phyloP scores from a whole-genome alignment of 1,140 invertebrate species.

The Nylanderia fulva region DNA sequence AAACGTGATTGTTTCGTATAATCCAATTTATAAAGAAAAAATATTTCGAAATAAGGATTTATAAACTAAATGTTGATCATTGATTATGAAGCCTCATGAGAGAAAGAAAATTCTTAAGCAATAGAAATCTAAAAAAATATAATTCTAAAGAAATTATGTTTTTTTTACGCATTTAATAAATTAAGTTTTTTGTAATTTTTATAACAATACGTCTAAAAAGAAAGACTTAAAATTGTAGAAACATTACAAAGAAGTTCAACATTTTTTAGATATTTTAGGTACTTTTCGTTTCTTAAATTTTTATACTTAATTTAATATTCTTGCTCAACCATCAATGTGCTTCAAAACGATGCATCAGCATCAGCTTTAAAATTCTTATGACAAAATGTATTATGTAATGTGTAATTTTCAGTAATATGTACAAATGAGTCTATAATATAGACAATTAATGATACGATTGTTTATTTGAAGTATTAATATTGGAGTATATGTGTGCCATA shows the following conservation, averaged over 20 bases:
- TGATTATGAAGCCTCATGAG: background rate
- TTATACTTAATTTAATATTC: background rate
- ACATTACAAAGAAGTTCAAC: background rate
- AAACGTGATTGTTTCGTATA: background rate
- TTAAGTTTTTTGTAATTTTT: background rate
- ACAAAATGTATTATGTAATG: conserved; percentile 14
- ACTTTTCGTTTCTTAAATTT: conserved; percentile 1
- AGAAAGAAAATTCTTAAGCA: background rate
- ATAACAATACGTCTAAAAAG: background rate
- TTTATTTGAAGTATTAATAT: conserved; percentile 24
- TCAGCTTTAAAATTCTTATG: background rate
- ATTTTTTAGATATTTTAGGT: background rate
- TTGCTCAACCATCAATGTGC: background rate
- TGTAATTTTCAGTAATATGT: conserved; percentile 4
- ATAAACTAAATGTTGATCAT: background rate
- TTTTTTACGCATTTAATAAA: background rate
- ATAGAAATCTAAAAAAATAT: background rate
- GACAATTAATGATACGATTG: background rate
- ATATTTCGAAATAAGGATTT: background rate
- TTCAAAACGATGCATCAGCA: background rate
- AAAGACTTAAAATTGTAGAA: background rate
- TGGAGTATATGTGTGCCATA: background rate
- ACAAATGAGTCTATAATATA: conserved; percentile 36
- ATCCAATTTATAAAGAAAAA: background rate
- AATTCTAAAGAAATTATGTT: background rate